Evolutionary conservation across 2,888 invertebrate species (phyloP), one percentile per base, ranked within the genome.

Genomic region (Eustalomyia histrio): DNA sequence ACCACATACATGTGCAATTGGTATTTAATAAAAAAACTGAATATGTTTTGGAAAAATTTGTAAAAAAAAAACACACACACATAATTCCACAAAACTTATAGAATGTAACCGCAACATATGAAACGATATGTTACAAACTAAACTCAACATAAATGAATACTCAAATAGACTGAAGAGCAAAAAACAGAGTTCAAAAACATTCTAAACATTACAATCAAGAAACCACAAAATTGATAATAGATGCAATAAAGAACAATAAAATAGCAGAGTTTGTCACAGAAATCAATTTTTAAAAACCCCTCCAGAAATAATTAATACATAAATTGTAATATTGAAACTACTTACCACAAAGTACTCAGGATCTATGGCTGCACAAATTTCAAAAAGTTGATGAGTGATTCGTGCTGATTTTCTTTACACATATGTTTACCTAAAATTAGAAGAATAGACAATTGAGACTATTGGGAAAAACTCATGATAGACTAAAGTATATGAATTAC

Each of bases 151-250:
- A 29, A 63, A 50, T 63, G 50, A n/a, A 63, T 63, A 63, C 63
- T 50, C 35, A 29, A 50, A 43, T 47, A 50, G 16, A 63, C 24
- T 33, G 35, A 17, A 17, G 53, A 53, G 18, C 53, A 53, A 57
- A 33, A 33, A 24, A 24, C 14, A 12, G n/a, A 55, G 55, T 57
- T 57, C 16, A 29, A 57, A 47, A 50, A 29, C 63, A 63, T 63
- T 63, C 8, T 16, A n/a, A 50, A 29, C 50, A 63, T 12, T 14
- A 14, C 63, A 29, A 63, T 63, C 63, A 63, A 47, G 61, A 63
- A 63, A 63, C 61, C 61, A 47, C 61, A 63, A 43, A 63, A 63
- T 24, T 63, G 50, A 63, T 63, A n/a, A n/a, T n/a, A 63, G 24
- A n/a, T n/a, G n/a, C 43, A 47, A n/a, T n/a, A 3, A 14, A 4